Evolutionary conservation across 2,888 invertebrate species (phyloP).

Genomic region (Antheraea yamamai): DNA sequence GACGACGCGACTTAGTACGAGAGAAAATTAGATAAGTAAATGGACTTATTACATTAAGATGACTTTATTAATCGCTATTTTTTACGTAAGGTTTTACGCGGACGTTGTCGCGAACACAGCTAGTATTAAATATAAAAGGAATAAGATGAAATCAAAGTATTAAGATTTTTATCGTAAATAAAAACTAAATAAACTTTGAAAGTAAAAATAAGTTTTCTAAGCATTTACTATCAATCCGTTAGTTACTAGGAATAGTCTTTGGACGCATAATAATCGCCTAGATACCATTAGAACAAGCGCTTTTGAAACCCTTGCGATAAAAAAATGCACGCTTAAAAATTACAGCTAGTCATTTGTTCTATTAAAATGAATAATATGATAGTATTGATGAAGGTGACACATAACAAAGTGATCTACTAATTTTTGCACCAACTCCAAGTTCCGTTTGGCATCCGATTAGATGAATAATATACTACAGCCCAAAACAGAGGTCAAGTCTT

Average conservation of each 20-base stretch:
- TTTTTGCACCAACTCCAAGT: constrained; percentile 3
- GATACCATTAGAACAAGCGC: background rate
- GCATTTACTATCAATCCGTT: background rate
- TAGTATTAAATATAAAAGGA: background rate
- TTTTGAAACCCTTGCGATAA: background rate
- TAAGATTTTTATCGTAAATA: background rate
- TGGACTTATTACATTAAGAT: no score
- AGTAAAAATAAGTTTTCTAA: background rate
- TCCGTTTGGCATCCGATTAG: background rate
- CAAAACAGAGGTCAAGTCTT: background rate
- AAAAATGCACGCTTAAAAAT: background rate
- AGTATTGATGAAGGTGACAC: constrained; percentile 1
- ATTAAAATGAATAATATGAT: background rate
- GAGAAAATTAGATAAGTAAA: no score
- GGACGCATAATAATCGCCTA: background rate
- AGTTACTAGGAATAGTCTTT: background rate
- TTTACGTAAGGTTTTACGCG: no score
- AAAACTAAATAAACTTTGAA: background rate
- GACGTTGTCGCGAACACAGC: no score
- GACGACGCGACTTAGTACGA: no score
- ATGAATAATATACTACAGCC: background rate
- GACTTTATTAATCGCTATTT: no score
- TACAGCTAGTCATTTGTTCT: background rate
- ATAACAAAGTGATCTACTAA: background rate
- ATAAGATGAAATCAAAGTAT: background rate